Base-by-base conservation (phyloP, 2,888 invertebrate genomes). In the Drosophila maculinotata region DNA sequence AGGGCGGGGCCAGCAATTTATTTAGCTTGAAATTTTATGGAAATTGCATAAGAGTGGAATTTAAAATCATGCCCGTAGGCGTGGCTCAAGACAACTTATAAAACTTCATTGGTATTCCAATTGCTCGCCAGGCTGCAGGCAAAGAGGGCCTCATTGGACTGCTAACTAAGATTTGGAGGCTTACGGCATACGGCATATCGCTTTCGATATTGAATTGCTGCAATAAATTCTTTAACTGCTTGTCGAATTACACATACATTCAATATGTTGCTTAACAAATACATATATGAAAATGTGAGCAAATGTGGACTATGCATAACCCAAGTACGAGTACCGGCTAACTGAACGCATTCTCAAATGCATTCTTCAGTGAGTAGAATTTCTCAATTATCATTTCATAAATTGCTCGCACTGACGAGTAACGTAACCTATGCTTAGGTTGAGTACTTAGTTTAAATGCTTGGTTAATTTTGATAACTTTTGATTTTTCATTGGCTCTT, bases 391-490 rank as follows among this genome's bases (percentile, higher is more conserved):
- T 5, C 12, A 8, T 31, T 59, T 7, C n/a, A 39, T 28, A 30
- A 36, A 15, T 17, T 38, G 30, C 25, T 35, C 42, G 26, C 15
- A 36, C 15, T 28, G 39, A n/a, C 9, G 20, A 25, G n/a, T 36
- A 7, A 10, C 17, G 8, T 42, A 8, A 15, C 14, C 36, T 23
- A 23, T 28, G 36, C 25, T 33, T 33, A 33, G 4, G 15, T 42
- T 42, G 10, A 42, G 36, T 41, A 60, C 25, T 47, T 42, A 33
- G 10, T 53, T 28, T 28, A 28, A 23, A 15, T 42, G 35, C 26
- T 48, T 28, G 15, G 8, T 30, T 39, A 9, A 15, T 35, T 49
- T 63, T 42, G 31, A 30, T 54, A 36, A 45, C 9, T 45, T 58
- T 41, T 41, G 30, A 36, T 58, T 66, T 31, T 25, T 31, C 33